Conservation (phyloP, 2,797 vertebrate genomes). For the Hyperoplus lanceolatus region DNA sequence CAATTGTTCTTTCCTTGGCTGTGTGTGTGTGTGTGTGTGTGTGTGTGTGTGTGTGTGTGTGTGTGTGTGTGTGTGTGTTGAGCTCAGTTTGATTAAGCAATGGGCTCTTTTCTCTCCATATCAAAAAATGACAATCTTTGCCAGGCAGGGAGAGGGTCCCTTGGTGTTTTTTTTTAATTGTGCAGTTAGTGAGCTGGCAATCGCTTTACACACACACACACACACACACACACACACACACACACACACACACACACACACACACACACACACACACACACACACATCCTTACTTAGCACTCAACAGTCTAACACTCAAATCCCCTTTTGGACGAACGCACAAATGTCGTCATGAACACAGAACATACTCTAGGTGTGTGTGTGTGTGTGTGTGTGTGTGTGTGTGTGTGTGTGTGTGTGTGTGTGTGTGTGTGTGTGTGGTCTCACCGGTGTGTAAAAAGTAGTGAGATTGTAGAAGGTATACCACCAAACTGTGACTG, state of each 20-base stretch:
- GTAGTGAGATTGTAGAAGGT: slow-evolving; percentile 45
- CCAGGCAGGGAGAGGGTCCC: slow-evolving; percentile 69
- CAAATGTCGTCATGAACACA: slow-evolving; percentile 69
- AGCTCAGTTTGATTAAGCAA: slow-evolving; percentile 81
- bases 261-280: too few species aligned
- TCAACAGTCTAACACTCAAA: slow-evolving; percentile 68
- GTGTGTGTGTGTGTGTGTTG: slow-evolving; percentile 40
- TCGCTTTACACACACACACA: too few species aligned
- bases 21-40: slow-evolving; percentile 4
- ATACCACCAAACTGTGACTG: slow-evolving; percentile 58
- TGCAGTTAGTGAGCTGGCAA: slow-evolving; percentile 85
- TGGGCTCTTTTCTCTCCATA: slow-evolving; percentile 77
- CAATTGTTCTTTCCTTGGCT: slow-evolving; percentile 60
- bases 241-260: too few species aligned
- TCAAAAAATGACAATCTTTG: slow-evolving; percentile 75
- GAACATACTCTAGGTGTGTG: slow-evolving; percentile 75
- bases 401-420: too few species aligned
- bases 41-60: too few species aligned
- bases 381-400: slow-evolving; percentile 41
- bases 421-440: too few species aligned
- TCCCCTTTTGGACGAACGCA: slow-evolving; percentile 74
- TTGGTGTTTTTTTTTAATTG: slow-evolving; percentile 78
- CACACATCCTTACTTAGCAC: slow-evolving; percentile 71
- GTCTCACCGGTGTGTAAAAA: slow-evolving; percentile 71
- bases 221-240: too few species aligned